These are phyloP conservation scores for Heliconius sara DNA, from an alignment of 2,888 invertebrate species.

Conservation along the genomic window DNA sequence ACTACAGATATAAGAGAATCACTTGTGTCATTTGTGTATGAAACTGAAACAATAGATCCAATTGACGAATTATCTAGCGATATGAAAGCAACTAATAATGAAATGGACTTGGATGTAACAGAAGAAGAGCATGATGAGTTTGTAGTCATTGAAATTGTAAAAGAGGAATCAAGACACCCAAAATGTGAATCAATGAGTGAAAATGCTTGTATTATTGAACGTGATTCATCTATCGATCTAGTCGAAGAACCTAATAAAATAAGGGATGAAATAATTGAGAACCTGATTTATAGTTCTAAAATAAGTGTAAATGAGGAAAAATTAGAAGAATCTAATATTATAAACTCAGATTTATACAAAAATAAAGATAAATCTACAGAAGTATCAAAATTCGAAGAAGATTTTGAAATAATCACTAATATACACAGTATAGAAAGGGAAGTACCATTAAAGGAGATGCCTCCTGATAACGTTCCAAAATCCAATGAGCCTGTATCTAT, in stretches of 20 bases:
- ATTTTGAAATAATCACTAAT: slow-evolving; percentile 40
- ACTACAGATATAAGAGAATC: slow-evolving; percentile 51
- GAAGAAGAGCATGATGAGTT: slow-evolving; percentile 42
- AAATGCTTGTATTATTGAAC: not conserved
- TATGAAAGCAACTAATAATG: not conserved
- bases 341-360: not conserved
- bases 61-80: slow-evolving; percentile 27
- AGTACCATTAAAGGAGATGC: slow-evolving; percentile 27
- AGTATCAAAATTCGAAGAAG: slow-evolving; percentile 33
- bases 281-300: slow-evolving; percentile 24
- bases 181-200: not conserved
- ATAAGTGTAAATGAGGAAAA: slow-evolving; percentile 33
- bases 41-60: slow-evolving; percentile 56
- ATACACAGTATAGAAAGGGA: slow-evolving; percentile 4
- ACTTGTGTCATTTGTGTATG: slow-evolving; percentile 66
- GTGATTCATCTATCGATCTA: slow-evolving; percentile 31
- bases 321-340: not conserved
- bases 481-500: slow-evolving; percentile 57
- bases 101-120: slow-evolving; percentile 32
- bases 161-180: slow-evolving; percentile 5
- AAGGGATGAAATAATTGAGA: slow-evolving; percentile 43
- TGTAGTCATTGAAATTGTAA: slow-evolving; percentile 42
- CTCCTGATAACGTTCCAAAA: not conserved
- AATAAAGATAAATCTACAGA: slow-evolving; percentile 18
- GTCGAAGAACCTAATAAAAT: slow-evolving; percentile 46